Base-by-base conservation (phyloP, 1,140 invertebrate genomes). In the Psilanteris sp. region DNA sequence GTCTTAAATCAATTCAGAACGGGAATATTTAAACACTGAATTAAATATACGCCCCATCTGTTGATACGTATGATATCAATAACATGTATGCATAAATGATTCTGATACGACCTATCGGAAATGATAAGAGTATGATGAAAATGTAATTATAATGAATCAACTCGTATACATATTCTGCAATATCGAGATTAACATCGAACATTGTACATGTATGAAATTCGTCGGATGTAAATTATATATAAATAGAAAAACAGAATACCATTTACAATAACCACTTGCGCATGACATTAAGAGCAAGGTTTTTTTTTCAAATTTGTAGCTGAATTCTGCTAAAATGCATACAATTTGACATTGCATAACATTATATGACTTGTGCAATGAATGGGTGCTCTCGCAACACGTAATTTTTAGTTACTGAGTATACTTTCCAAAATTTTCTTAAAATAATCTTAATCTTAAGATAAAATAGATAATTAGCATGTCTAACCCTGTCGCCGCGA, bases 131-230 rank as follows among this genome's bases (percentile, higher is more conserved):
- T 52, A 66, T 64, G 64, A 70, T 67, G 48, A 64, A 64, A 70
- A 62, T 68, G 73, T 70, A 76, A 70, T 66, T 64, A 64, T 66
- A 76, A 76, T 76, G 57, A 76, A 62, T 68, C 70, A 66, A 59
- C 61, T 62, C 20, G 36, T 24, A 66, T 61, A 59, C 20, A 39
- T 64, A 66, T 48, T 67, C 57, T 29, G 57, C 62, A 57, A 75
- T 68, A 50, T 59, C 50, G 31, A 27, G 57, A 62, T 64, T 76
- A 64, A 62, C 54, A 70, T 76, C 64, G 44, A 48, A 46, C 50
- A 39, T 57, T 55, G 24, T 37, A 39, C 48, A 41, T 36, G 50
- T 44, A 70, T 70, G 50, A 70, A 59, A 68, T 75, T 61, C 52
- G 54, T 43, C 24, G 44, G 29, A 59, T 32, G 37, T 44, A 54